Base-by-base conservation (phyloP, 1,140 invertebrate genomes). In the Heterodera schachtii region DNA sequence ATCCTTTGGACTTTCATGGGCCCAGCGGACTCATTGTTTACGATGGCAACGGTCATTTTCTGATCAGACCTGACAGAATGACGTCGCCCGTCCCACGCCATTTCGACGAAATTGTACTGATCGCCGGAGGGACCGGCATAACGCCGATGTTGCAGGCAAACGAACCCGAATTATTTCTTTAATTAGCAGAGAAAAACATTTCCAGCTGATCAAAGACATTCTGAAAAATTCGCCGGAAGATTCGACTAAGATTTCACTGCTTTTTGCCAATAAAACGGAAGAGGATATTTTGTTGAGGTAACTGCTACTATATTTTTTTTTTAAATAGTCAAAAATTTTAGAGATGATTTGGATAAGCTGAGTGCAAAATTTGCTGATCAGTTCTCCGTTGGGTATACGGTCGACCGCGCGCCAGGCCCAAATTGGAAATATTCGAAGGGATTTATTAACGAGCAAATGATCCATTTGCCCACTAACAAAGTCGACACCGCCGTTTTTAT, bases 231-330 rank as follows among this genome's bases (percentile, higher is more conserved):
- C 57, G 57, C 91, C 93, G 7, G 91, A 92, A n/a, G 96, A 99
- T 90, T 91, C 92, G 21, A 95, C 95, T 0, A 90, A 95, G 89
- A 90, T 97, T 81, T 93, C 93, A 31, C 91, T 99, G 16, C 88
- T 99, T 19, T 99, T 95, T 92, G 98, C 97, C 3, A 99, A 99
- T 91, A 95, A 99, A 91, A 95, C 95, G 0, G 96, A 98, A 91
- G 93, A 95, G 73, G 98, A 99, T 90, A 99, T 99, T 91, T 91
- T 99, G 60, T 90, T 98, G 70, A 92, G 95, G 78, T 91, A 93
- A 5, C 96, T 98, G 41, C 8, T 44, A n/a, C n/a, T 31, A 73
- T 82, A n/a, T n/a, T n/a, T n/a, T n/a, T n/a, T n/a, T n/a, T n/a
- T 19, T 69, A 0, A 1, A 64, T 44, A 74, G n/a, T n/a, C n/a